Evolutionary conservation across 2,797 vertebrate species (phyloP), one percentile per base, ranked within the genome.

Genomic region (Chiroxiphia lanceolata): DNA sequence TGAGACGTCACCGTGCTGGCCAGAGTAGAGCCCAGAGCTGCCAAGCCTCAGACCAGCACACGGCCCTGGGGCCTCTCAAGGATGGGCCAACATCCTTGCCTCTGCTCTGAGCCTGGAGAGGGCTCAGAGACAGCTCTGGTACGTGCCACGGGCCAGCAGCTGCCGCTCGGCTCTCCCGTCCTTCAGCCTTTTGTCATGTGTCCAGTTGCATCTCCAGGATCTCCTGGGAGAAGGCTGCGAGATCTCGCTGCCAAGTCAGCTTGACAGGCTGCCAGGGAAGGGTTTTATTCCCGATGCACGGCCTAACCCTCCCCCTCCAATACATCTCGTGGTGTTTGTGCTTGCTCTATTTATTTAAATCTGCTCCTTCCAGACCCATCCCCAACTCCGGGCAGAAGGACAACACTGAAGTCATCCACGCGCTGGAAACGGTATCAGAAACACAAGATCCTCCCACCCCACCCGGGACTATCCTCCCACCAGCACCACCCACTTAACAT

Each of bases 351-450:
- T 84, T 89, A 80, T 94, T 95, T 80, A 64, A 91, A 84, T 86
- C 60, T 80, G 69, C 87, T 94, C 72, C 90, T 42, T 53, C 54
- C 12, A 94, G 81, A 84, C 95, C 94, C 93, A 94, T 96, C 96
- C 95, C 94, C 96, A 93, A 87, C 83, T 93, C 90, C 0, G 65
- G 94, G 94, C 93, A 87, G 26, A 23, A 45, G 48, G 90, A 95
- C 96, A 96, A 67, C 14, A 1, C 77, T 96, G 95, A 96, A 90
- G 91, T 96, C 90, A 96, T 89, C 53, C 50, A 48, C 1, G 1
- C 0, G 3, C 72, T 90, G 92, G 72, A 83, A 92, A 31, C 1
- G 3, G 0, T 67, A 65, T 70, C 87, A 95, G 80, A 50, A 56
- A n/a, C 1, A 23, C 59, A 45, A 64, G 91, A 63, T 68, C 74